Evolutionary conservation across 2,888 invertebrate genomes (phyloP), one percentile per base, ranked within the genome.

Genomic region (Hypercompe scribonia): DNA sequence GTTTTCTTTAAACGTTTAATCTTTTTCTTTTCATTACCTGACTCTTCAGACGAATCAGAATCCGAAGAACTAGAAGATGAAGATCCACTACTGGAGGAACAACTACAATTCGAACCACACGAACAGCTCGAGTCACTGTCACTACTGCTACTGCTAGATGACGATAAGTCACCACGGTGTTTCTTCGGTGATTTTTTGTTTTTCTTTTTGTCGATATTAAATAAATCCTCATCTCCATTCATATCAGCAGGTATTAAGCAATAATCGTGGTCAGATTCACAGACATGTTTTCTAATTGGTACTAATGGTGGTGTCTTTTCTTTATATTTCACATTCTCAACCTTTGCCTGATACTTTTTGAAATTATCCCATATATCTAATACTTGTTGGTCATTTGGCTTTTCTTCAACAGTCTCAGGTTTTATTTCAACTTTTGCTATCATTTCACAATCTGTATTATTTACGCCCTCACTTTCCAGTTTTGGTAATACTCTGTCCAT

Each of bases 71-170:
- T 97, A 24, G 97, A 97, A 72, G 97, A 97, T 10, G 96, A 97
- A 0, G 97, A 97, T 70, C 96, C 96, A 74, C 97, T 97, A 71
- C 97, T 97, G 69, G 97, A 97, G 11, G 97, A 97, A 88, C 98
- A 98, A 79, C 98, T 98, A 86, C 98, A 98, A 88, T 98, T 98
- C 0, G 98, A 97, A 7, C 98, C 98, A 88, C 98, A 98, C 0
- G 98, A 97, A 87, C 98, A 98, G 87, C 97, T 97, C 1, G 98
- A 97, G 84, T 94, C 94, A 78, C 97, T 97, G 84, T 97, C 97
- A 82, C 97, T 97, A 78, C 97, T 98, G 33, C 97, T 97, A 84
- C 97, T 97, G 86, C 97, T 97, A 0, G 97, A 97, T 1, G 97
- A 97, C 33, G 97, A 97, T 78, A 96, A 92, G 46, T 90, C 93